A percentile compares a stretch with the other conserved stretches of the same genome.
Conservation (phyloP, 2,113 vertebrate genomes). For the Clarias gariepinus region DNA sequence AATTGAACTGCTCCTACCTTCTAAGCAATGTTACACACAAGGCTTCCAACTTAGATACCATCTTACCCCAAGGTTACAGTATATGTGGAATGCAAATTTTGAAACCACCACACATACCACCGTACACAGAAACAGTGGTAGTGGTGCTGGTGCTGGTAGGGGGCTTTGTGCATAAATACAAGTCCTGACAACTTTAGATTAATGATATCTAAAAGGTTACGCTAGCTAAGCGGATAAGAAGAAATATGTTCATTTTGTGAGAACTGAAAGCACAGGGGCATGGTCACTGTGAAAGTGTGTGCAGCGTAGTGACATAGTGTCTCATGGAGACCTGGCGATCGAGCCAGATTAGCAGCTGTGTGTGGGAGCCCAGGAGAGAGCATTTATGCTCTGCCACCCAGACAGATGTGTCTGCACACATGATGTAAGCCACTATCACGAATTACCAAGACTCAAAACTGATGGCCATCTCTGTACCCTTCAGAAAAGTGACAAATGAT, state of each 20-base stretch:
- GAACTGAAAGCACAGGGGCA: no score
- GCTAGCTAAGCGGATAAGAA: neutral
- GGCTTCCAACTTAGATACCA: neutral
- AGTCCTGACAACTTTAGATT: neutral
- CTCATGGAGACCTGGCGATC: neutral
- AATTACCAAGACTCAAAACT: neutral
- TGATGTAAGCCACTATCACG: conserved; percentile 21
- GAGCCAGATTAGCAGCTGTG: conserved; percentile 31
- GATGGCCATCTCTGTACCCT: neutral
- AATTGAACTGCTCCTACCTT: neutral
- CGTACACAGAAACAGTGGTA: no score
- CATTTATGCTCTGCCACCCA: conserved; percentile 16
- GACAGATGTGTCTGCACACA: conserved; percentile 28
- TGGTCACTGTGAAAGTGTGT: neutral
- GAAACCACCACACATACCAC: neutral
- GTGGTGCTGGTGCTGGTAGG: neutral
- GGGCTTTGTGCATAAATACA: neutral
- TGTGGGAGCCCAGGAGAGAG: conserved; percentile 32
- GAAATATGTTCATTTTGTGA: conserved; percentile 12
- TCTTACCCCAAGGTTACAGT: neutral
- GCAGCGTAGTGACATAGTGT: conserved; percentile 7
- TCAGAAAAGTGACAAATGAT: neutral
- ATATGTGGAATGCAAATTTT: neutral
- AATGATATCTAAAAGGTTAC: neutral
- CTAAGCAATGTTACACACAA: neutral